Evolutionary conservation across 2,888 invertebrate genomes (phyloP), one percentile per base, ranked within the genome.

Genomic region (Protophormia terraenovae): DNA sequence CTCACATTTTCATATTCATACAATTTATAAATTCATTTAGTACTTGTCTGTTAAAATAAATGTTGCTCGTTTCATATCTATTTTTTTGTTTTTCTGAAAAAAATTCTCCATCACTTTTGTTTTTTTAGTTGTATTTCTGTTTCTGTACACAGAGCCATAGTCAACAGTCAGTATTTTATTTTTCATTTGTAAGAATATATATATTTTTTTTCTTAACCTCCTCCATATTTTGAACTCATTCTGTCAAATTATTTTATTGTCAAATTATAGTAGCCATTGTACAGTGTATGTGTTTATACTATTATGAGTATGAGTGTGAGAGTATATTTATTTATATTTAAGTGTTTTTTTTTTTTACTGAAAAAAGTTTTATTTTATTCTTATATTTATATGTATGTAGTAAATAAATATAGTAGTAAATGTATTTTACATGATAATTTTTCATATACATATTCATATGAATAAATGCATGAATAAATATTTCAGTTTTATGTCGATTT

Each of bases 141-240:
- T 60, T 6, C 7, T 55, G 32, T n/a, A 66, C 45, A 64, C 29
- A 62, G 72, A 72, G 64, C 66, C 53, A 80, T 72, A 66, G 45
- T 67, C 67, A 50, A 16, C 60, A 64, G 72, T 32, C 72, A 72
- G 72, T 69, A 47, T 53, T 72, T 73, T 47, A 58, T 73, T 27
- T 80, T 66, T 58, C 55, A 80, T 58, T 80, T 80, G 55, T 71
- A 58, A 69, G 69, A 60, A 69, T 2, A 41, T 41, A 55, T 1
- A 22, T 38, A 53, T n/a, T n/a, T 35, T 50, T 60, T 76, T 24
- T 67, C 22, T 27, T 77, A 73, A 77, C 86, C 87, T 83, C 87
- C 88, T 86, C 87, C 87, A 84, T 87, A 81, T 75, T 87, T 87
- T 87, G 88, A 67, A 81, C 88, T 87, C 87, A 87, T 88, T 88